These are phyloP conservation scores for Martes martes DNA, from an alignment of 2,113 vertebrate species.

Conservation along the genomic window DNA sequence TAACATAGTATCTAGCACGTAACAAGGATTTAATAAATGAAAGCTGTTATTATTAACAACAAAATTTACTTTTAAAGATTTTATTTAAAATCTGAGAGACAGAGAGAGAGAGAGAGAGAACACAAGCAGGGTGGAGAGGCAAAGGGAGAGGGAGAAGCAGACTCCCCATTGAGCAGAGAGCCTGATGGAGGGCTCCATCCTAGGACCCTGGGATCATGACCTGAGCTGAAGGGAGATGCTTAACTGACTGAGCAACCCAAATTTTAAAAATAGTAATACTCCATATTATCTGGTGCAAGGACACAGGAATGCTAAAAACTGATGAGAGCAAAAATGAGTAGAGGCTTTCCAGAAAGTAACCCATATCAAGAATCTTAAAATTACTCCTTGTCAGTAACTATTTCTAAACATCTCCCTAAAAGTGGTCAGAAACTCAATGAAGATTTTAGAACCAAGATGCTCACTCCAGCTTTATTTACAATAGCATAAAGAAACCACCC, in stretches of 20 bases:
- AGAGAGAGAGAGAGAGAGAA: too few relatives aligned
- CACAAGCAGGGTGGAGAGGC: too few relatives aligned
- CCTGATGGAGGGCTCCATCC: too few relatives aligned
- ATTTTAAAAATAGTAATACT: neutral
- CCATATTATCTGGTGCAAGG: neutral
- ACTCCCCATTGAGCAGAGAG: too few relatives aligned
- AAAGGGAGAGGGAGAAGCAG: too few relatives aligned
- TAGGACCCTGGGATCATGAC: too few relatives aligned
- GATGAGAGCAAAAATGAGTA: neutral
- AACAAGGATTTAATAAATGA: neutral
- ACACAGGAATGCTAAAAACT: neutral
- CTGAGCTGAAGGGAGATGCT: neutral
- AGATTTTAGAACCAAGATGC: neutral
- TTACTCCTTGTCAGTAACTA: neutral
- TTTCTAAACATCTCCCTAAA: neutral
- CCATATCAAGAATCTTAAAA: neutral
- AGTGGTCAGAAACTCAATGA: neutral
- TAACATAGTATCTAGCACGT: neutral
- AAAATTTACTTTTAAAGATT: neutral
- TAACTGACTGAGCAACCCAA: neutral
- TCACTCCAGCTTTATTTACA: neutral
- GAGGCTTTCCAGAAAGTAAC: neutral
- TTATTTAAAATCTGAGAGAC: too few relatives aligned
- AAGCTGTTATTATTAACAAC: neutral
- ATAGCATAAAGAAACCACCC: neutral